Percentiles rank a stretch among this genome's conserved stretches.
phyloP scores from a whole-genome alignment of 2,888 invertebrate genomes.

The Diplazon laetatorius region DNA sequence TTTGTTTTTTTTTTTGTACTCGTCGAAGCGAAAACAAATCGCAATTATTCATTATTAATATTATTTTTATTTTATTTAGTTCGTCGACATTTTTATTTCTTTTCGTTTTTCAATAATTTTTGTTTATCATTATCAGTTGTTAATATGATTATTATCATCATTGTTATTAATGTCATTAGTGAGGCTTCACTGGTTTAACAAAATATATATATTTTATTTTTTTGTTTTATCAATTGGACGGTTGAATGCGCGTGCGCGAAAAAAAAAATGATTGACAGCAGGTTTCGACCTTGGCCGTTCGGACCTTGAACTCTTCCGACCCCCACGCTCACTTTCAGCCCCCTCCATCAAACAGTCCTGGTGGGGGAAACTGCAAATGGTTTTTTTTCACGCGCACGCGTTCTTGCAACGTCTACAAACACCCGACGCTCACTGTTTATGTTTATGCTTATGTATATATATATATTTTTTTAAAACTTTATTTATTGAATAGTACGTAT shows the following conservation, averaged over 20 bases:
- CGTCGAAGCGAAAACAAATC: background rate
- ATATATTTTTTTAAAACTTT: slow-evolving; percentile 46
- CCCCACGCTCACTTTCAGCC: too few species aligned
- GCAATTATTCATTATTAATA: slow-evolving; percentile 1
- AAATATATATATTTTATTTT: too few species aligned
- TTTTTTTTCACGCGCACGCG: too few species aligned
- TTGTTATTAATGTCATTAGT: slow-evolving; percentile 75
- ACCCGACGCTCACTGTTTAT: slow-evolving; percentile 1
- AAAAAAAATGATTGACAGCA: too few species aligned
- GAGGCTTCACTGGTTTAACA: slow-evolving; percentile 72
- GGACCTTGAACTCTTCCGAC: too few species aligned
- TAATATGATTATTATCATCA: slow-evolving; percentile 66
- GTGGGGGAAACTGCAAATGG: too few species aligned
- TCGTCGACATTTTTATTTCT: too few species aligned
- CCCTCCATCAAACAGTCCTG: too few species aligned
- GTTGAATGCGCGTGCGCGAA: too few species aligned
- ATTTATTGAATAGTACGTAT: slow-evolving; percentile 44
- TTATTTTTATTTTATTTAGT: too few species aligned
- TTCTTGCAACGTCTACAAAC: too few species aligned
- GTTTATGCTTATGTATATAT: slow-evolving; percentile 24
- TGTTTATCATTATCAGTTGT: slow-evolving; percentile 41
- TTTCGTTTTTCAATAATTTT: slow-evolving; percentile 49
- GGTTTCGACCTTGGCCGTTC: too few species aligned
- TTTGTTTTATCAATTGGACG: slow-evolving; percentile 7
- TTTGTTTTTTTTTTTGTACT: background rate